Evolutionary conservation across 2,113 vertebrate species (phyloP).

Genomic region (Heliornis fulica): DNA sequence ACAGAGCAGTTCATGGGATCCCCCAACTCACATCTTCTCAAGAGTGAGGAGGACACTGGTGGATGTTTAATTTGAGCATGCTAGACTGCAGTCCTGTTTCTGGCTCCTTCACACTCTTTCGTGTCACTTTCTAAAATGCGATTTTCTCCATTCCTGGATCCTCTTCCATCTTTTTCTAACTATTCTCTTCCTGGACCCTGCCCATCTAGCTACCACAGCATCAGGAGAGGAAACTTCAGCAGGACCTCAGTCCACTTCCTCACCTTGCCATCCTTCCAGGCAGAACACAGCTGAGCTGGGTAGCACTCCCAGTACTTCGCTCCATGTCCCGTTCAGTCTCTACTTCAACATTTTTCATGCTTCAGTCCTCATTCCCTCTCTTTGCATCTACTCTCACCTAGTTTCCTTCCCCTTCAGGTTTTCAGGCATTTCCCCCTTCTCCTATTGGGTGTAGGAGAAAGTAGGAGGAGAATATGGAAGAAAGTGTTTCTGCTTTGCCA

Average conservation of each 20-base stretch:
- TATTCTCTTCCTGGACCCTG: neutral
- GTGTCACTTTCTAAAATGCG: neutral
- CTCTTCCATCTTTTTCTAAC: neutral
- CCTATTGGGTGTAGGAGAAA: neutral
- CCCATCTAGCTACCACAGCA: neutral
- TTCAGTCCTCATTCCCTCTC: neutral
- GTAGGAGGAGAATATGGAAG: neutral
- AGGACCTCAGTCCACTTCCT: neutral
- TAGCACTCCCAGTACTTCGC: neutral
- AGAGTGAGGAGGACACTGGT: neutral
- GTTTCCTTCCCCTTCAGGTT: neutral
- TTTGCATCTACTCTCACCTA: neutral
- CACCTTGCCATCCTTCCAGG: neutral
- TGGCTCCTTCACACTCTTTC: neutral
- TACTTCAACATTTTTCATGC: neutral
- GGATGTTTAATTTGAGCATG: neutral
- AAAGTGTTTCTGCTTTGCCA: neutral
- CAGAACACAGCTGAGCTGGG: neutral
- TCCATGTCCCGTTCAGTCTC: neutral
- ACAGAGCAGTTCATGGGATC: neutral
- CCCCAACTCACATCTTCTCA: neutral
- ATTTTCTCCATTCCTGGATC: neutral
- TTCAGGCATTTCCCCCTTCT: neutral
- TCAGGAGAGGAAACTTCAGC: too few relatives aligned
- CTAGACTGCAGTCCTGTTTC: neutral